Conservation (phyloP, 2,797 vertebrate genomes). For the Telmatherina bonti region DNA sequence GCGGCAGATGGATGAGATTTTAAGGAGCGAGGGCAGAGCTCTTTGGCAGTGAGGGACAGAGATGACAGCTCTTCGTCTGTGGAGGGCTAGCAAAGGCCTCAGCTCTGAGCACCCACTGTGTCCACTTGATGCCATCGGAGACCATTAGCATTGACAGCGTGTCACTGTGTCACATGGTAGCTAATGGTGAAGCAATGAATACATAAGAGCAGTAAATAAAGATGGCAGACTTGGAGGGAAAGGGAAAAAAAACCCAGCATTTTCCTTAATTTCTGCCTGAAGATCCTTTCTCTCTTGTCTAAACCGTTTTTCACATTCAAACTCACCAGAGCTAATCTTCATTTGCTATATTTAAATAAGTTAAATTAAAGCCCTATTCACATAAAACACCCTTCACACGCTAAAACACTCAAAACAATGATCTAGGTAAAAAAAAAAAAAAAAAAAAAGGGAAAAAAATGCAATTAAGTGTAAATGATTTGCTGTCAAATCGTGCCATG, state of each 20-base stretch:
- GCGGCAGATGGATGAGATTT: constrained; percentile 77
- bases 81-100: constrained; percentile 69
- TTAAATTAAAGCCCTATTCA: constrained; percentile 1
- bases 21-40: constrained; percentile 52
- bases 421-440: neutral
- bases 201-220: constrained; percentile 62
- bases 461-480: constrained; percentile 22
- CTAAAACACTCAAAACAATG: constrained; percentile 8
- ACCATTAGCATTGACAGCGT: constrained; percentile 75
- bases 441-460: neutral
- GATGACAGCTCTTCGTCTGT: constrained; percentile 74
- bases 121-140: constrained; percentile 75
- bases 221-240: constrained; percentile 34
- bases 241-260: constrained; percentile 24
- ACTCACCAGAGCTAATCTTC: constrained; percentile 12
- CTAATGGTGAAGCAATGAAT: constrained; percentile 57
- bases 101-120: constrained; percentile 70
- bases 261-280: constrained; percentile 19
- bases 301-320: constrained; percentile 7
- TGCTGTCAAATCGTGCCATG: constrained; percentile 28
- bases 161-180: constrained; percentile 62
- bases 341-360: constrained; percentile 17
- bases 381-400: neutral
- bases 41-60: constrained; percentile 67
- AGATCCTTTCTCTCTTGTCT: constrained; percentile 8